Conservation (phyloP, 2,797 vertebrate species). For the Lacerta bilineata region DNA sequence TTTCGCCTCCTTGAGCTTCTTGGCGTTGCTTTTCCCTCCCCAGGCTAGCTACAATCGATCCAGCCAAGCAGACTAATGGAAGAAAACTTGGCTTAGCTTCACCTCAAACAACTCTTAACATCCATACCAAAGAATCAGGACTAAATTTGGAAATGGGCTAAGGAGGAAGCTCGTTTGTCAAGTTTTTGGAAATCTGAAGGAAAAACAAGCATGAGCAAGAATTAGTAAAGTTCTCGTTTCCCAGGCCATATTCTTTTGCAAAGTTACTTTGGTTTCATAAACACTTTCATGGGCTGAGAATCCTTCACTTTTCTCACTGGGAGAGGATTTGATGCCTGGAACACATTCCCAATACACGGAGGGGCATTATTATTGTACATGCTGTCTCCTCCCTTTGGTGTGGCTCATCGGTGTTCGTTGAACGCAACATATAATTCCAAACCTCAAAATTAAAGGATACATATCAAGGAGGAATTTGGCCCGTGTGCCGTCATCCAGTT, state of each 20-base stretch:
- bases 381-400: background rate
- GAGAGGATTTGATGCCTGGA: background rate
- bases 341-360: constrained; percentile 24
- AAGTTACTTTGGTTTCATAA: constrained; percentile 38
- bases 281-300: constrained; percentile 37
- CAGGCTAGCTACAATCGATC: accelerated
- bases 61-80: constrained; percentile 51
- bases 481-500: background rate
- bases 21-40: background rate
- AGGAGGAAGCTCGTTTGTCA: constrained; percentile 60
- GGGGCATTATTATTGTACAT: no score
- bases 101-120: constrained; percentile 60
- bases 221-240: constrained; percentile 48
- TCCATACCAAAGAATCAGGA: constrained; percentile 38
- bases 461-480: background rate
- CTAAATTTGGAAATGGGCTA: constrained; percentile 68
- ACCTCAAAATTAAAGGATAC: background rate
- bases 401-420: background rate
- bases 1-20: background rate
- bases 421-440: background rate
- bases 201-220: constrained; percentile 34
- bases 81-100: constrained; percentile 56
- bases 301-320: constrained; percentile 56
- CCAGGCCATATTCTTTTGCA: constrained; percentile 49
- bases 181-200: constrained; percentile 34